Percentiles rank a stretch among this genome's conserved stretches.
Conservation (phyloP, 2,797 vertebrate species). For the Anas capensis region DNA sequence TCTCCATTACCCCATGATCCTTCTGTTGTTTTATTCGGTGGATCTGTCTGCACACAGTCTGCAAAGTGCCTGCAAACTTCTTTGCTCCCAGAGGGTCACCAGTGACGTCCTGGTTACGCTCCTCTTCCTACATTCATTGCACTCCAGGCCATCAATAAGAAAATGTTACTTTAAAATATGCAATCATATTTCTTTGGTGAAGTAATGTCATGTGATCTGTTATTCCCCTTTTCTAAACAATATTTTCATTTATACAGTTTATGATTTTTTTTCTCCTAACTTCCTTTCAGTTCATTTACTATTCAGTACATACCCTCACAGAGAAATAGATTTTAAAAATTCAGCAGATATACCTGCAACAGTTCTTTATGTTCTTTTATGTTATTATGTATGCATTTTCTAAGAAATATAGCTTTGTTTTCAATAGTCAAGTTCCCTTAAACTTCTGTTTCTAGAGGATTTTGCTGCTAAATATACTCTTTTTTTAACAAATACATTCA, state of each 20-base stretch:
- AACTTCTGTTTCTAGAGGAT: background rate
- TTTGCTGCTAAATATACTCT: background rate
- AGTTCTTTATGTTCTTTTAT: background rate
- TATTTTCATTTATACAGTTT: background rate
- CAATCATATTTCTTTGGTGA: background rate
- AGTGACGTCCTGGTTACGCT: background rate
- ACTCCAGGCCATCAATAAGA: background rate
- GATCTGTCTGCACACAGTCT: background rate
- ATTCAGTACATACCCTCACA: background rate
- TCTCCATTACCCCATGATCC: accelerated
- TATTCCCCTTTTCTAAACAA: background rate
- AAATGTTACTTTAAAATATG: background rate
- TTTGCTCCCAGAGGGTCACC: background rate
- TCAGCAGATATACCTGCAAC: background rate
- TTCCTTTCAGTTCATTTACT: background rate
- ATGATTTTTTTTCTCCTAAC: background rate
- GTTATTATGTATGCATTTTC: background rate
- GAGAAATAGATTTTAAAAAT: background rate
- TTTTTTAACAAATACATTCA: background rate
- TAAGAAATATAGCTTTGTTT: background rate
- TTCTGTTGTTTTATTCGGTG: background rate
- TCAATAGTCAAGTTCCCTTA: background rate
- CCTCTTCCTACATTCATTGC: background rate
- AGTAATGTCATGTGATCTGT: background rate
- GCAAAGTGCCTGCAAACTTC: background rate